These are phyloP conservation scores for Peromyscus attwateri DNA, from an alignment of 2,797 vertebrate species.

Conservation along the genomic window DNA sequence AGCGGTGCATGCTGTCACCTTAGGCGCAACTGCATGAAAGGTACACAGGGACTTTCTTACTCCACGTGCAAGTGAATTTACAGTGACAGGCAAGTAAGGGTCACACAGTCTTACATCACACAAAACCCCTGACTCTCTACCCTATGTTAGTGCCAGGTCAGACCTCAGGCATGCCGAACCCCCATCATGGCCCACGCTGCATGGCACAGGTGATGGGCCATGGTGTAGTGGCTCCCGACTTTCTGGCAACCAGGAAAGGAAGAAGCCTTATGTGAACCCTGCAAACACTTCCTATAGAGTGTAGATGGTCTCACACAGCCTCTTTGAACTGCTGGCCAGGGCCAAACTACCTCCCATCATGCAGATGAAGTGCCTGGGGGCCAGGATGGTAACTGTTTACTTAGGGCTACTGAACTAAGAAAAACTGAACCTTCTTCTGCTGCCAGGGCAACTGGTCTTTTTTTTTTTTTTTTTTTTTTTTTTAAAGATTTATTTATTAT, in stretches of 20 bases:
- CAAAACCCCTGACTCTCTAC: not conserved
- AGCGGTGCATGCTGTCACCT: fast-evolving
- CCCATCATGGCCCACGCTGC: not conserved
- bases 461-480: too few species aligned
- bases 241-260: not conserved
- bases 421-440: not conserved
- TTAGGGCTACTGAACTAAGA: not conserved
- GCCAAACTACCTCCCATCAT: not conserved
- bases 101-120: not conserved
- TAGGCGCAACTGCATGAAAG: not conserved
- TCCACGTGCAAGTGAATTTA: not conserved
- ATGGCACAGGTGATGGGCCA: not conserved
- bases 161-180: slow-evolving; percentile 71
- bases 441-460: not conserved
- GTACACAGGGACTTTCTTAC: not conserved
- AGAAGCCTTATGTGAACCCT: not conserved
- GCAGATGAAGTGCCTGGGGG: not conserved
- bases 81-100: not conserved
- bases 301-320: not conserved
- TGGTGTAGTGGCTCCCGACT: not conserved
- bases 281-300: not conserved
- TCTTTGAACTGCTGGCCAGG: not conserved
- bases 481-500: too few species aligned
- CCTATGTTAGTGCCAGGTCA: slow-evolving; percentile 32
- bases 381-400: not conserved